phyloP scores from a whole-genome alignment of 2,888 invertebrate species.

The Eremobia ochroleuca region DNA sequence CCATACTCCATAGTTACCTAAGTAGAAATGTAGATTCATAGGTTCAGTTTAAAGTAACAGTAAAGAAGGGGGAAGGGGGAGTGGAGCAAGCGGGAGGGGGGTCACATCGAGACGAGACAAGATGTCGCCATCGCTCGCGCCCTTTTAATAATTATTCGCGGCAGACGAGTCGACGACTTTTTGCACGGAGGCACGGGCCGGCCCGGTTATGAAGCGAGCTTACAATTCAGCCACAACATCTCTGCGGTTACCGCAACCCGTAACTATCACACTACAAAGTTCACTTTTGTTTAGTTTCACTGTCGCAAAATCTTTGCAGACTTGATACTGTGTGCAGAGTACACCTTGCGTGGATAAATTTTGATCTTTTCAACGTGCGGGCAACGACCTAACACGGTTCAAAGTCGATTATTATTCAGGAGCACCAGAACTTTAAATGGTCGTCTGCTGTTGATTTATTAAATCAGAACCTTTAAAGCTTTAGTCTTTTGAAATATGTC shows the following conservation, averaged over 20 bases:
- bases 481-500: neutral
- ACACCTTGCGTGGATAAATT: constrained; percentile 74
- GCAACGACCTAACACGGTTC: constrained; percentile 68
- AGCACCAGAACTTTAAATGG: constrained; percentile 35
- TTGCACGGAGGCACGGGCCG: constrained; percentile 76
- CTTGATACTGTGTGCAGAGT: constrained; percentile 67
- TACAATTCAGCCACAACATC: constrained; percentile 64
- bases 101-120: constrained; percentile 78
- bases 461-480: neutral
- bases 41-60: constrained; percentile 62
- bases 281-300: constrained; percentile 61
- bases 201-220: constrained; percentile 72
- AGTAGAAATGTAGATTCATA: constrained; percentile 44
- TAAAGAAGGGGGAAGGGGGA: constrained; percentile 52
- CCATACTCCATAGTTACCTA: constrained; percentile 12
- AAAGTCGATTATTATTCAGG: constrained; percentile 60
- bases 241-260: constrained; percentile 62
- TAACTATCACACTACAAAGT: constrained; percentile 66
- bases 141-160: constrained; percentile 83
- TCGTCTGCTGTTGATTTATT: constrained; percentile 3
- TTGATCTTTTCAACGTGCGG: constrained; percentile 70
- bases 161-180: constrained; percentile 84
- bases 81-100: constrained; percentile 63
- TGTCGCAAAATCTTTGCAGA: constrained; percentile 50
- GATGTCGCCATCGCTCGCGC: constrained; percentile 83